Evolutionary conservation across 2,888 invertebrate species (phyloP), one percentile per base, ranked within the genome.

Genomic region (Drosophila subsilvestris): DNA sequence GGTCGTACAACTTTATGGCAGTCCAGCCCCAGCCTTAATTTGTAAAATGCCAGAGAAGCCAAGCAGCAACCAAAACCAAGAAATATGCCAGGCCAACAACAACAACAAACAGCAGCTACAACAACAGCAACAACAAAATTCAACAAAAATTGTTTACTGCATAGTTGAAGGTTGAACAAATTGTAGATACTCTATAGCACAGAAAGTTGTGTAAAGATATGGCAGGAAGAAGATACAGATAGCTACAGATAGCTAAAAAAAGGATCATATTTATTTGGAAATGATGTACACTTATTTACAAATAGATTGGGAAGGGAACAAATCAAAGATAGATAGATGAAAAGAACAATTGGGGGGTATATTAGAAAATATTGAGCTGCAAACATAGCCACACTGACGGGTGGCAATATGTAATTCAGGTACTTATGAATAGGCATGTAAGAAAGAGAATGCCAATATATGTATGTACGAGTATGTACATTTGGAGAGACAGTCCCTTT

Each of bases 1-100:
- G 88, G 86, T 86, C 86, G 86, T 86, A 88, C 86, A 76, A 79
- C 80, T 86, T 84, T 86, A 84, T 79, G 84, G 74, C n/a, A 44
- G 44, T 48, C 71, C 71, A 47, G 55, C 58, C 45, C 66, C 65
- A 50, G 54, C 49, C 72, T 60, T 67, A 63, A 66, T 68, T 65
- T 63, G 68, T 69, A 66, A 61, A 54, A 66, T 65, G 61, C 61
- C 58, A 61, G 48, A 18, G 55, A 70, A 63, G 63, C 48, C 47
- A 73, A 67, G 22, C 14, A 69, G 37, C 51, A 37, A 17, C 37
- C 48, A 56, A 63, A 63, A 18, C 48, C 56, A n/a, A 71, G 57
- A 72, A 72, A 72, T 65, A 72, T 72, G 65, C 67, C 63, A 63
- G 37, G 70, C 62, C 60, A 32, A 32, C 29, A 29, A 29, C 10